Conservation (phyloP, 2,113 vertebrate species). For the Gorsachius goisagi region DNA sequence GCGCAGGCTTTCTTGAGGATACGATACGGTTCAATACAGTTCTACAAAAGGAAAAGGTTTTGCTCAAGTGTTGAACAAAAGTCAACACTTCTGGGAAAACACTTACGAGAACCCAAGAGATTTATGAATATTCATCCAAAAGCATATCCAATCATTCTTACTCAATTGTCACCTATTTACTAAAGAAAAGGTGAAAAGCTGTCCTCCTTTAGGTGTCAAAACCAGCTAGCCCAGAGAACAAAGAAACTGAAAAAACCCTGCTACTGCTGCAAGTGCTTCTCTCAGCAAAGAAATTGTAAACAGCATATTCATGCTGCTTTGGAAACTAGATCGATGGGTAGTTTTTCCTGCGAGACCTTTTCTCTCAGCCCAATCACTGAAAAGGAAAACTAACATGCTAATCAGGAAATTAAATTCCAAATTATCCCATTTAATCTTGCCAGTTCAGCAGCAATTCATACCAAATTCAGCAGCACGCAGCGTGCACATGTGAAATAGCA, state of each 20-base stretch:
- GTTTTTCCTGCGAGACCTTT: background rate
- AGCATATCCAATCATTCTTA: background rate
- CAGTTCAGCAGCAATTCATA: constrained; percentile 35
- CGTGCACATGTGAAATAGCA: background rate
- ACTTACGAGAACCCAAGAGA: background rate
- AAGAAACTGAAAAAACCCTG: background rate
- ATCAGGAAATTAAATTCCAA: constrained; percentile 30
- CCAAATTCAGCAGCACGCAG: background rate
- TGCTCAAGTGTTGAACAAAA: background rate
- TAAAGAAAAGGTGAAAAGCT: background rate
- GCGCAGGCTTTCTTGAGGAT: background rate
- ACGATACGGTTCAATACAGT: background rate
- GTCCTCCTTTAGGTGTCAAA: background rate
- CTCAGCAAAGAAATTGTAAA: background rate
- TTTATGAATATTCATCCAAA: background rate
- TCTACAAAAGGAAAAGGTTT: background rate
- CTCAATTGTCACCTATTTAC: background rate
- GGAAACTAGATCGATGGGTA: background rate
- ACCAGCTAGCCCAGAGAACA: background rate
- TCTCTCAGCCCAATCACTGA: background rate
- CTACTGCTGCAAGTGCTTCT: background rate
- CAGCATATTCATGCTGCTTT: background rate
- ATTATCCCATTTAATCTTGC: constrained; percentile 31
- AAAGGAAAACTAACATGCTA: constrained; percentile 13
- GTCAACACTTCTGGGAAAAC: background rate